These are phyloP conservation scores for Furcula furcula DNA, from an alignment of 2,888 invertebrate species.

Conservation along the genomic window DNA sequence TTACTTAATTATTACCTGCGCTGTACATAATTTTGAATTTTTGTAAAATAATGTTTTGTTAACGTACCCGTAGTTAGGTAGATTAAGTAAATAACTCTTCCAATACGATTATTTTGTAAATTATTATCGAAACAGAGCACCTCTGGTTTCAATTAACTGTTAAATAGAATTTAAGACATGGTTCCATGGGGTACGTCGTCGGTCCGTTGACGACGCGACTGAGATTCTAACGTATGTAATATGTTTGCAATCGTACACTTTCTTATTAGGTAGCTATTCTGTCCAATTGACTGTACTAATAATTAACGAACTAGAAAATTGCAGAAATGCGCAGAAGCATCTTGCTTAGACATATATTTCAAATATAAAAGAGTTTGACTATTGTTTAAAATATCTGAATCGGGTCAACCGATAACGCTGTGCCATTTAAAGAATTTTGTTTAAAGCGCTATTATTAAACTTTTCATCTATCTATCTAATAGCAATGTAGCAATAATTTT, in stretches of 20 bases:
- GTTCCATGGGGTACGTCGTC: constrained; percentile 6
- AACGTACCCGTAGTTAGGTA: constrained; percentile 36
- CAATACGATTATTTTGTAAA: constrained; percentile 40
- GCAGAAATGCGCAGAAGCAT: too few species aligned
- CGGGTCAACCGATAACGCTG: background rate
- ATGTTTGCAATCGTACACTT: too few species aligned
- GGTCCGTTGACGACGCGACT: constrained; percentile 8
- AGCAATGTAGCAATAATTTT: too few species aligned
- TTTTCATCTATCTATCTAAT: too few species aligned
- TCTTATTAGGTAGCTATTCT: too few species aligned
- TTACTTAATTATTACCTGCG: constrained; percentile 58
- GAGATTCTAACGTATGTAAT: constrained; percentile 22
- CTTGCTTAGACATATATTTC: too few species aligned
- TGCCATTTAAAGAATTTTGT: constrained; percentile 6
- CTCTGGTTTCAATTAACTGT: constrained; percentile 38
- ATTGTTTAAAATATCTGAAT: too few species aligned
- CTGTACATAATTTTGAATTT: constrained; percentile 64
- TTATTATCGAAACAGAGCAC: constrained; percentile 42
- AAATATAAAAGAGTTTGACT: too few species aligned
- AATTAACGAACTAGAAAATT: too few species aligned
- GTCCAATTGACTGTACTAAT: too few species aligned
- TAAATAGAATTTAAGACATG: constrained; percentile 17
- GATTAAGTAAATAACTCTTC: constrained; percentile 50
- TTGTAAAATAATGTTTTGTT: constrained; percentile 47
- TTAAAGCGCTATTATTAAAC: constrained; percentile 4